Evolutionary conservation across 2,113 vertebrate species (phyloP).

Genomic region (Peucedramus taeniatus): DNA sequence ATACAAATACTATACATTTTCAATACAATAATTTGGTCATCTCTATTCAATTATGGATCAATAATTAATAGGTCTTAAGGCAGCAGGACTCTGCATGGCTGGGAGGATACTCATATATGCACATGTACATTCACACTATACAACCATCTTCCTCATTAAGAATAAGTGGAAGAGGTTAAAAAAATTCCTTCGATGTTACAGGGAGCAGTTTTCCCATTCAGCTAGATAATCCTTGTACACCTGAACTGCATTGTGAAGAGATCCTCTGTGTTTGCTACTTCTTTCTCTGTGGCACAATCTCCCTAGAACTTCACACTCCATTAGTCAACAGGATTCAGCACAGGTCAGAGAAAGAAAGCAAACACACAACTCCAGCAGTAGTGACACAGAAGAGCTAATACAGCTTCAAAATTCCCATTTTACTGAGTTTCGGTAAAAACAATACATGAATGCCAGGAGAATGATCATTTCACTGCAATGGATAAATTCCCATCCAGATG

Average conservation of each 20-base stretch:
- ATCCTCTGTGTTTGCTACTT: background rate
- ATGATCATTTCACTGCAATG: background rate
- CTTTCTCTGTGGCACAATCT: background rate
- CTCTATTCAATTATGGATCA: slow-evolving; percentile 29
- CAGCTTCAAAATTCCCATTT: background rate
- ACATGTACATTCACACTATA: background rate
- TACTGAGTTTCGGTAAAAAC: background rate
- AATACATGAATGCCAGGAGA: background rate
- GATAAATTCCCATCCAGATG: background rate
- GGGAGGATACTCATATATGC: background rate
- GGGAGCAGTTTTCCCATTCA: background rate
- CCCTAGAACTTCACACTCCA: background rate
- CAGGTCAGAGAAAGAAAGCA: background rate
- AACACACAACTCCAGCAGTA: background rate
- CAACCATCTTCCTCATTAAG: background rate
- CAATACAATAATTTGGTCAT: slow-evolving; percentile 20
- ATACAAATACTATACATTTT: background rate
- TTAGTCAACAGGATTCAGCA: background rate
- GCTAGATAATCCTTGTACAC: background rate
- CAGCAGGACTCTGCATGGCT: background rate
- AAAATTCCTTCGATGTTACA: background rate
- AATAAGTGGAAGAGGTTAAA: background rate
- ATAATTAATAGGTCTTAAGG: background rate
- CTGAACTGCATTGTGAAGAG: background rate
- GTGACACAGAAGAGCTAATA: background rate